Base-by-base conservation (phyloP, 2,888 invertebrate species). In the Pemphredon lugubris region DNA sequence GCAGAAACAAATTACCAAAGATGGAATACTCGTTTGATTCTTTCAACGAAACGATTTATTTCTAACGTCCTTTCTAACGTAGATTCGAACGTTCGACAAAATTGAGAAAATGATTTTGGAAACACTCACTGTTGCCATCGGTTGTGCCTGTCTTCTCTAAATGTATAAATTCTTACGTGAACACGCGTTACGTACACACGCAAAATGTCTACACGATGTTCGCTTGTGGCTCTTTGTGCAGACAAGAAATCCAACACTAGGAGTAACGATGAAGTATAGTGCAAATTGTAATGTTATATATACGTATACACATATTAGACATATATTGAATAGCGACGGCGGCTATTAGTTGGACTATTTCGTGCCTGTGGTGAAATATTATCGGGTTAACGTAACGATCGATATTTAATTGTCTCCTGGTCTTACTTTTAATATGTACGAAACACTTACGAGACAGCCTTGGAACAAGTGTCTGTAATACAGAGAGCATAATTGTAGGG, bases 301-400 rank as follows among this genome's bases (percentile, higher is more conserved):
- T 55, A 55, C 13, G 50, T 63, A 73, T 30, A 51, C 45, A 39
- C 44, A 71, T 74, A 64, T 69, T 65, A 61, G 2, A 30, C 11
- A 23, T 39, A n/a, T 60, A 61, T 40, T 23, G 59, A 61, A 76
- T 77, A 75, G 68, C 57, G 68, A 75, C 73, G 75, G 83, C 73
- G 83, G 75, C 73, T 77, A 75, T 82, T 83, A 80, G 76, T 76
- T 82, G 77, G 75, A 82, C 82, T 78, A 77, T 82, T 83, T 83
- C 81, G 84, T 84, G 85, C 85, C 85, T 86, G 75, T 74, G 75
- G 80, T 84, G 76, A 68, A 71, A 73, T 50, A 72, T 77, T 55
- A 69, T 61, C 65, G 42, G 55, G 23, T 65, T 67, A 60, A 58
- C 47, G 58, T n/a, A n/a, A 77, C 60, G 51, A 60, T 11, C 21